phyloP scores from a whole-genome alignment of 2,797 vertebrate species.

The Melopsittacus undulatus region DNA sequence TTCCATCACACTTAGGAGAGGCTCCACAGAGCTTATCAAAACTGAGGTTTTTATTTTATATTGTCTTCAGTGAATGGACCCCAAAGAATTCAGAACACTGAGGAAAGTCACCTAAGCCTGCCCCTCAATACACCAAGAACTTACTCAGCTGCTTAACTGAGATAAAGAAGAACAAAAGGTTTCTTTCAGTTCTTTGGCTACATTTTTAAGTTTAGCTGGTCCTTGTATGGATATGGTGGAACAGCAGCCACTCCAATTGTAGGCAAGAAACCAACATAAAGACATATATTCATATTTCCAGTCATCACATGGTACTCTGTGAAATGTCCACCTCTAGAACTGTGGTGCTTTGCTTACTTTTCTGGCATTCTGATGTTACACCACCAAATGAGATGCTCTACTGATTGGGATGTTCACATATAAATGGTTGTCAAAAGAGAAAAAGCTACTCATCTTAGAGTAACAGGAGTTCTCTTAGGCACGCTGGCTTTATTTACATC shows the following conservation, averaged over 20 bases:
- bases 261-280: not conserved
- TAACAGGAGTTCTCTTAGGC: not conserved
- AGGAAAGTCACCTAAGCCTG: not conserved
- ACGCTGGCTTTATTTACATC: fast-evolving
- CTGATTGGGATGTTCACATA: not conserved
- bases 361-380: not conserved
- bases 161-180: not conserved
- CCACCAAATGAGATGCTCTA: not conserved
- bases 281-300: not conserved
- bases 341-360: not conserved
- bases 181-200: not conserved
- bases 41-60: not conserved
- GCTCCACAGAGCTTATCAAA: not conserved
- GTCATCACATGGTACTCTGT: not conserved
- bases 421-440: not conserved
- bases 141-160: not conserved
- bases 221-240: not conserved
- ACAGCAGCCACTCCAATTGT: not conserved
- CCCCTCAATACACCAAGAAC: not conserved
- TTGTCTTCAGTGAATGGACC: not conserved
- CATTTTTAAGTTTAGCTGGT: not conserved
- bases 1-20: not conserved
- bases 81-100: not conserved
- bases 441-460: not conserved
- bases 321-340: not conserved